These are phyloP conservation scores for Mamestra brassicae DNA, from an alignment of 2,888 invertebrate species.

Conservation along the genomic window DNA sequence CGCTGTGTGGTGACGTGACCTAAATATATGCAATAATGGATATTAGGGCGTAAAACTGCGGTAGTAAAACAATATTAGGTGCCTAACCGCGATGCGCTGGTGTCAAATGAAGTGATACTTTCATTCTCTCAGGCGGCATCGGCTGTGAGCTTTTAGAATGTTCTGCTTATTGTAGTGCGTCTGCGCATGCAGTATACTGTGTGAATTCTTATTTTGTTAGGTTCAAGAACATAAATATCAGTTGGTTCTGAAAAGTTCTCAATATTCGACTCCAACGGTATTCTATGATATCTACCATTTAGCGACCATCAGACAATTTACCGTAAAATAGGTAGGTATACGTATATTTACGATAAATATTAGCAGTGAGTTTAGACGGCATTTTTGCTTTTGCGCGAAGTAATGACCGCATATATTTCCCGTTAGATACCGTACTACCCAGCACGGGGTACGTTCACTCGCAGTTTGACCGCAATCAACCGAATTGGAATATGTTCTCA, in stretches of 20 bases:
- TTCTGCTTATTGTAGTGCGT: constrained; percentile 3
- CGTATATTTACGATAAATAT: constrained; percentile 38
- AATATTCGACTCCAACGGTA: constrained; percentile 13
- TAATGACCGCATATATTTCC: constrained; percentile 66
- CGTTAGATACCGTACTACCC: constrained; percentile 58
- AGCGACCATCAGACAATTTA: constrained; percentile 21
- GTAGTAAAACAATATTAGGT: constrained; percentile 38
- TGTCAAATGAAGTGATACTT: constrained; percentile 19
- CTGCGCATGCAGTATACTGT: neutral
- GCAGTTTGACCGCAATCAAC: constrained; percentile 66
- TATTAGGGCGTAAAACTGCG: constrained; percentile 30
- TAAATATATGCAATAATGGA: constrained; percentile 53
- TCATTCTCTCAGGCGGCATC: neutral
- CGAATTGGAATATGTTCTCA: constrained; percentile 63
- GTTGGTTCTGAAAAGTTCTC: neutral
- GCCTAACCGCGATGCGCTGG: constrained; percentile 3
- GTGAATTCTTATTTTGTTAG: neutral
- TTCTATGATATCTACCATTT: neutral
- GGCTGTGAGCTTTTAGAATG: neutral
- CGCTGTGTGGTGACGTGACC: constrained; percentile 60
- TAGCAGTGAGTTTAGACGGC: constrained; percentile 35
- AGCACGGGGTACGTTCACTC: constrained; percentile 49
- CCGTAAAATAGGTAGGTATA: constrained; percentile 2
- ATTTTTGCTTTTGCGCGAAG: constrained; percentile 51
- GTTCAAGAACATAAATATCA: neutral